Base-by-base conservation (phyloP, 2,888 invertebrate species). In the Augiades crinisus region DNA sequence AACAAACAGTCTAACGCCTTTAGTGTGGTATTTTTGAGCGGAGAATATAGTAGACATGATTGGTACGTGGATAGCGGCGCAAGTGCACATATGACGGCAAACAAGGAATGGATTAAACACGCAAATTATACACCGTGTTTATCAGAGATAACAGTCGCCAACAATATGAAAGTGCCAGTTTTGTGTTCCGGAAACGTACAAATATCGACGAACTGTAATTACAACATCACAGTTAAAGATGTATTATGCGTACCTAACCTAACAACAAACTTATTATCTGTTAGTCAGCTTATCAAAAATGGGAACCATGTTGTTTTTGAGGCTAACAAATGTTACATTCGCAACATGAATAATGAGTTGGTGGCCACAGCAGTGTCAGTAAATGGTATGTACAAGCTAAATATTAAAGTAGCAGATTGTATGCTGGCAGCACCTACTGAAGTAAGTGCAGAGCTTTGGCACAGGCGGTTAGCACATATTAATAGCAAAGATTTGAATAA, bases 41-140 rank as follows among this genome's bases (percentile, higher is more conserved):
- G 24, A 24, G 8, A 24, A 24, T 24, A 24, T 24, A 24, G 24
- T 24, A 53, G 49, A 31, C 16, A 6, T 2, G 56, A 57, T 1
- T 57, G 56, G 57, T 62, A 59, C 30, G 13, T 60, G 2, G 60
- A 62, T 21, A 56, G 56, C 0, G 62, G 59, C 1, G 62, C 62
- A 4, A 60, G 58, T 22, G 40, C 34, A 6, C 58, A 49, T 33
- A 33, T 49, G 33, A 33, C 13, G 3, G 10, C 17, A 3, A 16
- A 34, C 22, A 19, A 27, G 13, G n/a, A 37, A 4, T 12, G 24
- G 2, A 17, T 60, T 0, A 8, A 17, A 14, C 49, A 61, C 41
- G 8, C 24, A 2, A 24, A 24, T 8, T 8, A 8, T 5, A 24
- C 5, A 24, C 24, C 24, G 33, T 12, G 7, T 33, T 33, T 33